Evolutionary conservation across 2,888 invertebrate species (phyloP).

Genomic region (Rhyacophila evoluta): DNA sequence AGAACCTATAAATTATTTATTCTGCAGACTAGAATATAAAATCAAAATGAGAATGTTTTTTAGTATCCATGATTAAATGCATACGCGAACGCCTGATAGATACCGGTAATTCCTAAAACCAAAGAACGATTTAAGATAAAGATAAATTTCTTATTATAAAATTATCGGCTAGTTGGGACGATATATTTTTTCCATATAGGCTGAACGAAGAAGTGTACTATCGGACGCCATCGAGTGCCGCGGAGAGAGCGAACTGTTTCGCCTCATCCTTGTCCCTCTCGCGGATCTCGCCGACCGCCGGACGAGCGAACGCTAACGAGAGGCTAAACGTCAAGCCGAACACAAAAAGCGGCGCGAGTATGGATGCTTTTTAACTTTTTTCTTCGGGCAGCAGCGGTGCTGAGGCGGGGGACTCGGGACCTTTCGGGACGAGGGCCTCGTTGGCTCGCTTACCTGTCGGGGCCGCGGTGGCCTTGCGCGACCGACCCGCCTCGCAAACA

Average conservation of each 20-base stretch:
- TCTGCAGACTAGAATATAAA: too few species aligned
- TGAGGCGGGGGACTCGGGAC: constrained; percentile 57
- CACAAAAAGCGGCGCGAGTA: constrained; percentile 69
- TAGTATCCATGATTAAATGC: neutral
- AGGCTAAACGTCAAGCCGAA: constrained; percentile 59
- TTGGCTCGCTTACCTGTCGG: constrained; percentile 69
- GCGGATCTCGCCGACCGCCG: constrained; percentile 14
- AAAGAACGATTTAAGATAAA: constrained; percentile 20
- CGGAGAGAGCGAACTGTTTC: constrained; percentile 15
- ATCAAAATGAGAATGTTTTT: too few species aligned
- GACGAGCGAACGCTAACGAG: constrained; percentile 54
- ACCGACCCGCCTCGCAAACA: constrained; percentile 67
- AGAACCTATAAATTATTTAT: too few species aligned
- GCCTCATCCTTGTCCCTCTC: constrained; percentile 32
- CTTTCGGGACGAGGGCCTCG: constrained; percentile 58
- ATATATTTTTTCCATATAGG: constrained; percentile 1
- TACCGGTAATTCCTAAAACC: constrained; percentile 22
- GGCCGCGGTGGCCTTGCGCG: constrained; percentile 73
- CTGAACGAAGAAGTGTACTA: neutral
- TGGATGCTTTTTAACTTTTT: constrained; percentile 61
- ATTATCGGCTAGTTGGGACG: constrained; percentile 4
- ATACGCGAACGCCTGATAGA: neutral
- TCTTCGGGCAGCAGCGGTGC: constrained; percentile 62
- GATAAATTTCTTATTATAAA: constrained; percentile 24
- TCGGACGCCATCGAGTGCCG: constrained; percentile 7